Evolutionary conservation across 2,888 invertebrate species (phyloP), one percentile per base, ranked within the genome.

Genomic region (Helicoverpa assulta): DNA sequence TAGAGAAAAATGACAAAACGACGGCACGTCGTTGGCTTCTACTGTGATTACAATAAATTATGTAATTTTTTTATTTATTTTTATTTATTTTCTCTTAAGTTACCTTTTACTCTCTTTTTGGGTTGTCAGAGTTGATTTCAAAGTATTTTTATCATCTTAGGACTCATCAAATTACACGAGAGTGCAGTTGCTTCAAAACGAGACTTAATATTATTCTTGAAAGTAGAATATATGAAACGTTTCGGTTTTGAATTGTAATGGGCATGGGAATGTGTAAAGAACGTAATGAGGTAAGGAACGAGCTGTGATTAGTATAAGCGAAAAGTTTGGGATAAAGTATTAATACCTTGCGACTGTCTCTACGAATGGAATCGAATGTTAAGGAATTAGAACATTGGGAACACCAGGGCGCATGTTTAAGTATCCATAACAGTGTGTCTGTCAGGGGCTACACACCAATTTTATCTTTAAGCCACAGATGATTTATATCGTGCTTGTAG

Each of bases 1-100:
- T 80, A 79, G 79, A 80, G 55, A 75, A 62, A 78, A 82, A 80
- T 85, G 83, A 80, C 77, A 81, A 66, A 75, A 83, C 83, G 82
- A 81, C 82, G 71, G 62, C 68, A 72, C 76, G 85, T 84, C 84
- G 87, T 85, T 55, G 33, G 76, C 73, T 82, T 84, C 89, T 91
- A 90, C 94, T 94, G 95, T 95, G 95, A 94, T 95, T 92, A 85
- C 80, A 94, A 94, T 94, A 94, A 94, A 94, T 89, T 90, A 90
- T 92, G 88, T 87, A 86, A 84, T 88, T 91, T 92, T 93, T 91
- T 88, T 84, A 82, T 87, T 87, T 84, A 86, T 88, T 88, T 90
- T 85, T 85, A 81, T 81, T 82, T 80, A 79, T 71, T 71, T 78
- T 83, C 80, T 83, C 73, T 80, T 76, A 69, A 65, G 76, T 68